Evolutionary conservation across 1,140 invertebrate genomes (phyloP).

Genomic region (Drosophila bifasciata): DNA sequence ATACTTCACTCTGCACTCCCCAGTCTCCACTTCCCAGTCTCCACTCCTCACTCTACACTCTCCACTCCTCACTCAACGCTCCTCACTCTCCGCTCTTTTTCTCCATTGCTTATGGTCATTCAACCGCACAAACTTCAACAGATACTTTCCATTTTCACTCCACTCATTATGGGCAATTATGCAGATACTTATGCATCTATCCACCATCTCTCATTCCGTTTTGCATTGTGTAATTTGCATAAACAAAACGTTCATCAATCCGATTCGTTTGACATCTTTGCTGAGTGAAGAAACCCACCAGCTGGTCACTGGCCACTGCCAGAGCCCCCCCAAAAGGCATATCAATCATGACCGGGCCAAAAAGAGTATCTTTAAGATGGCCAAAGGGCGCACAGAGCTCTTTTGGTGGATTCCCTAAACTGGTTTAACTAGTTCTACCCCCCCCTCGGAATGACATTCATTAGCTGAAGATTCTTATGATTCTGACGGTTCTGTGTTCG

Average conservation of each 20-base stretch:
- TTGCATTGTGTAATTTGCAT: constrained; percentile 23
- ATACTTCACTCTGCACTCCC: background rate
- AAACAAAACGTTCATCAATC: constrained; percentile 39
- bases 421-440: constrained; percentile 47
- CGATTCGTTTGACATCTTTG: constrained; percentile 36
- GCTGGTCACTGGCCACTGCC: too few relatives aligned
- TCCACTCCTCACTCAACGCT: background rate
- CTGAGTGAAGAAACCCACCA: constrained; percentile 32
- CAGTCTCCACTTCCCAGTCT: background rate
- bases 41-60: background rate
- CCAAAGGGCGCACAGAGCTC: constrained; percentile 15
- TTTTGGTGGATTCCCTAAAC: constrained; percentile 34
- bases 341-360: constrained; percentile 31
- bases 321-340: constrained; percentile 41
- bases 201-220: constrained; percentile 5
- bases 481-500: constrained; percentile 11
- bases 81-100: background rate
- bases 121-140: constrained; percentile 37
- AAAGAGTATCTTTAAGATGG: constrained; percentile 3
- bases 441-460: constrained; percentile 31
- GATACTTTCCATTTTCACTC: constrained; percentile 46
- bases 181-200: constrained; percentile 19
- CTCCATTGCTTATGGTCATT: constrained; percentile 15
- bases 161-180: constrained; percentile 52
- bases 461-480: constrained; percentile 40